Percentiles rank a stretch among this genome's conserved stretches.
These are phyloP conservation scores for Suillia variegata DNA, from an alignment of 2,888 invertebrate genomes.

Conservation along the genomic window DNA sequence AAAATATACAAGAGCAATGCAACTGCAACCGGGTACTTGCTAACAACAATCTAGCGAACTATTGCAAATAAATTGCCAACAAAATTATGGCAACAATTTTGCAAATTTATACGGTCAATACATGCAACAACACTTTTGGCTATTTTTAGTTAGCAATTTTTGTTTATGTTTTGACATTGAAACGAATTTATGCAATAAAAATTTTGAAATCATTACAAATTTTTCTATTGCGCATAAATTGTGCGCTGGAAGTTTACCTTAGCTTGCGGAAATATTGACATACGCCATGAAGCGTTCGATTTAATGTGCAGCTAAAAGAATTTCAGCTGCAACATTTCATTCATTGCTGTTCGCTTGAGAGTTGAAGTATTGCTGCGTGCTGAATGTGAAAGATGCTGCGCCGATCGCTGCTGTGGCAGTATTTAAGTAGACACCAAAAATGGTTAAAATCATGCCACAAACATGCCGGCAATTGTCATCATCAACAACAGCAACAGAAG, in stretches of 20 bases:
- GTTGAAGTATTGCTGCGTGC: background rate
- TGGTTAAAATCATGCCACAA: conserved; percentile 48
- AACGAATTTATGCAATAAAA: conserved; percentile 52
- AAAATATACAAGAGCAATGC: background rate
- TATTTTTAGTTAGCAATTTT: background rate
- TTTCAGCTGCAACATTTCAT: conserved; percentile 5
- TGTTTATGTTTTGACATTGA: conserved; percentile 46
- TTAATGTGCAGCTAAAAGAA: background rate
- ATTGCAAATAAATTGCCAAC: conserved; percentile 44
- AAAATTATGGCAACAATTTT: conserved; percentile 49
- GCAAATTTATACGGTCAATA: no score
- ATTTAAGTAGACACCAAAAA: conserved; percentile 56
- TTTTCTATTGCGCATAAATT: conserved; percentile 8
- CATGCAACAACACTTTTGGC: background rate
- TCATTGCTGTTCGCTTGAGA: conserved; percentile 7
- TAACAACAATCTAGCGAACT: background rate
- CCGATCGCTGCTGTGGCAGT: no score
- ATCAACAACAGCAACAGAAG: conserved; percentile 7
- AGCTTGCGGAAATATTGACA: conserved; percentile 17
- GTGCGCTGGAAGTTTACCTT: background rate
- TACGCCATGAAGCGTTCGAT: conserved; percentile 17
- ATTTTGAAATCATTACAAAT: conserved; percentile 26
- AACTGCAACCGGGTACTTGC: no score
- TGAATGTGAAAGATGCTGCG: conserved; percentile 4
- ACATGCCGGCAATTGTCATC: conserved; percentile 31